Percentiles rank a stretch among this genome's conserved stretches.
phyloP scores from a whole-genome alignment of 2,797 vertebrate species.

The Morelia viridis region DNA sequence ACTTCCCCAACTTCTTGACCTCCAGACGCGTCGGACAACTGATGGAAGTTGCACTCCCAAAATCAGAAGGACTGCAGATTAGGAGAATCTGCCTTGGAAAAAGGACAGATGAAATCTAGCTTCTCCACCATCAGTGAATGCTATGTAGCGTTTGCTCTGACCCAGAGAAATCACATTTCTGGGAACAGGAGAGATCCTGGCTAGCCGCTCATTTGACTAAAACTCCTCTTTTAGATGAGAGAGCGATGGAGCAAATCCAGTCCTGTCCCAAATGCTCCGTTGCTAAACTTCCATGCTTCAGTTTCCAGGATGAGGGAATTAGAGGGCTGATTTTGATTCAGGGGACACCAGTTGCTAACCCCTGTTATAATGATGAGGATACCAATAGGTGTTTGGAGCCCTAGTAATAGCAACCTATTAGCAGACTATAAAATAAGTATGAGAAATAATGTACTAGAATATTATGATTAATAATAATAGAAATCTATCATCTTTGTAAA shows the following conservation, averaged over 20 bases:
- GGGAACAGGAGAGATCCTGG: neutral
- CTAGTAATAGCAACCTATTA: neutral
- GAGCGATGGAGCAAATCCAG: too few species aligned
- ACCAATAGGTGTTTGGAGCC: neutral
- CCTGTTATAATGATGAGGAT: neutral
- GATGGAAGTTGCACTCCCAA: too few species aligned
- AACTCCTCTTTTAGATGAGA: too few species aligned
- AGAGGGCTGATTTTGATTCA: neutral
- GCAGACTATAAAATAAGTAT: neutral
- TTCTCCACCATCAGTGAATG: too few species aligned
- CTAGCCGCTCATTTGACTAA: neutral
- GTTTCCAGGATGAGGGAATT: neutral
- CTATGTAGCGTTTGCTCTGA: too few species aligned
- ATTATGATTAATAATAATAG: neutral
- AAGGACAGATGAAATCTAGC: neutral
- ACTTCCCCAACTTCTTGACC: too few species aligned
- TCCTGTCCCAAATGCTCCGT: neutral
- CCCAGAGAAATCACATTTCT: neutral
- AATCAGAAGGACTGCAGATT: too few species aligned
- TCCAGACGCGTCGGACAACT: too few species aligned
- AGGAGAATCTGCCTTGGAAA: neutral
- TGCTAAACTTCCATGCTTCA: neutral
- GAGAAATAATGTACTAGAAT: neutral
- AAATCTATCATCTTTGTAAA: neutral
- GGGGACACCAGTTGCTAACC: neutral